Percentiles rank a stretch among this genome's conserved stretches.
Evolutionary conservation across 2,113 vertebrate species (phyloP).

Genomic region (Arenaria interpres): DNA sequence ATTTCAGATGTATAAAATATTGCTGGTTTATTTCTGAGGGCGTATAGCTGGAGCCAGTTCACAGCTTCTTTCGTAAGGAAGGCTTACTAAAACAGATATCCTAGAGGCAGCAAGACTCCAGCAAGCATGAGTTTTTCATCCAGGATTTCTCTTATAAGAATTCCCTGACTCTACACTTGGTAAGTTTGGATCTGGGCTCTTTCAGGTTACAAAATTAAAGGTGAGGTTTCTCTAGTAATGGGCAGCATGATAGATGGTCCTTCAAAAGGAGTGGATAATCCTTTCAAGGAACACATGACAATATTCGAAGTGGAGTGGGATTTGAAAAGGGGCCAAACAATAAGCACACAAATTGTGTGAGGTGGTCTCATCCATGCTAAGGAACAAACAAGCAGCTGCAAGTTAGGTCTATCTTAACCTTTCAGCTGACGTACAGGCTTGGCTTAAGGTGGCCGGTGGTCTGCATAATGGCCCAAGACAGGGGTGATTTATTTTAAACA

Average conservation of each 20-base stretch:
- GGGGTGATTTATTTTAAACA: neutral
- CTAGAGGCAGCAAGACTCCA: neutral
- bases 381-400: neutral
- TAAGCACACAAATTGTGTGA: neutral
- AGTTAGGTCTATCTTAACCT: neutral
- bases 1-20: neutral
- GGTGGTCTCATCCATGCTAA: neutral
- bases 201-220: neutral
- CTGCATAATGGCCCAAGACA: neutral
- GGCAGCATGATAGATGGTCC: neutral
- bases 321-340: neutral
- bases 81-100: neutral
- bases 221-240: neutral
- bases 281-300: neutral
- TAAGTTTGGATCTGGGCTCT: neutral
- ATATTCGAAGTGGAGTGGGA: neutral
- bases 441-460: neutral
- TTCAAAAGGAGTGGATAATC: neutral
- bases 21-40: neutral
- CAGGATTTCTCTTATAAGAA: neutral
- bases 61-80: neutral
- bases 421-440: neutral
- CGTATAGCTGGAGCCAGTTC: neutral
- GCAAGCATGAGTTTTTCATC: neutral
- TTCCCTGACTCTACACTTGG: neutral